These are phyloP conservation scores for Siniperca obscura DNA, from an alignment of 2,797 vertebrate species.

Conservation along the genomic window DNA sequence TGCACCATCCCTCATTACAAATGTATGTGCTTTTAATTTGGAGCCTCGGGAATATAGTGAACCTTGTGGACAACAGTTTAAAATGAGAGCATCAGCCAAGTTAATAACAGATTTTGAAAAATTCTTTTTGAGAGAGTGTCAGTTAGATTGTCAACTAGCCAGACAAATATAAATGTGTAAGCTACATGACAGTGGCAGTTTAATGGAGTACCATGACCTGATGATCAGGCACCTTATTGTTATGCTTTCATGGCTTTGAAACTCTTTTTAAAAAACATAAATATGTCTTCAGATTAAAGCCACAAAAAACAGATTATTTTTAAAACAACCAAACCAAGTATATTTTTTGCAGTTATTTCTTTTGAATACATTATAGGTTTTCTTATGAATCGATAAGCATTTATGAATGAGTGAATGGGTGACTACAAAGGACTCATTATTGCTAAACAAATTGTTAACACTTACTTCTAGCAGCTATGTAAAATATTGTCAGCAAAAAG, in stretches of 20 bases:
- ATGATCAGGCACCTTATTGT: background rate
- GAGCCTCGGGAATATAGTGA: background rate
- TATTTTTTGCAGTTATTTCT: background rate
- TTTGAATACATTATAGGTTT: background rate
- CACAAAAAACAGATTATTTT: background rate
- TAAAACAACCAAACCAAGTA: background rate
- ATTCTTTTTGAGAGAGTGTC: background rate
- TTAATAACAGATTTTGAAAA: background rate
- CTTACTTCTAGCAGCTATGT: background rate
- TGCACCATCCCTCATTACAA: background rate
- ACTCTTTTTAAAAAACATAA: background rate
- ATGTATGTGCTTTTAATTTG: constrained; percentile 13
- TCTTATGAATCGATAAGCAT: background rate
- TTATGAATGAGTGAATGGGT: background rate
- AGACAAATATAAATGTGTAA: background rate
- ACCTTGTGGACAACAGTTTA: background rate
- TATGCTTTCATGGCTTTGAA: background rate
- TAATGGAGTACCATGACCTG: background rate
- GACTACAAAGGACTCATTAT: background rate
- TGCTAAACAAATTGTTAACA: background rate
- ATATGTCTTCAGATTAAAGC: background rate
- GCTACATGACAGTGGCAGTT: background rate
- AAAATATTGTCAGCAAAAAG: background rate
- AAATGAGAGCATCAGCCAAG: background rate
- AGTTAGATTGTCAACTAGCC: background rate